Conservation (phyloP, 1,140 invertebrate species). For the Leptinotarsa undecemlineata region DNA sequence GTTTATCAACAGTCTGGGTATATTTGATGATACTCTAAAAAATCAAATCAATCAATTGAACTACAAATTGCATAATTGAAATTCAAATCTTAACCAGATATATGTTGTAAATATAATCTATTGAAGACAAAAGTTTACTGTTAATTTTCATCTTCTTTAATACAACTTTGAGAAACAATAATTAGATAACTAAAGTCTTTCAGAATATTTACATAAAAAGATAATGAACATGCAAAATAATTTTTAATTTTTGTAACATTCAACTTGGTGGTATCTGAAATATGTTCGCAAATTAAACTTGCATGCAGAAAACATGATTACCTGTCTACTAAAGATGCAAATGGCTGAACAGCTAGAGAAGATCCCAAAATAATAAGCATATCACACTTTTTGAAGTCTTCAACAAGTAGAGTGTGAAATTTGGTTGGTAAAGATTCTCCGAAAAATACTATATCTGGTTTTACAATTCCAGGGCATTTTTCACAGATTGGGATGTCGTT, state of each 20-base stretch:
- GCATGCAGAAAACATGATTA: slow-evolving; percentile 50
- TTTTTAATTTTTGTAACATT: no score
- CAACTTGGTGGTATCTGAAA: no score
- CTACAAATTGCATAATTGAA: no score
- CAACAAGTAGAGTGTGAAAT: slow-evolving; percentile 68
- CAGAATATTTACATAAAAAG: not conserved
- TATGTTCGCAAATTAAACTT: no score
- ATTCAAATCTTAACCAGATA: no score
- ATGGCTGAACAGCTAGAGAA: slow-evolving; percentile 91
- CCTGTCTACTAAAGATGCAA: slow-evolving; percentile 86
- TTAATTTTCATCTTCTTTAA: no score
- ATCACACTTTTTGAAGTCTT: slow-evolving; percentile 87
- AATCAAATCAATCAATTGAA: slow-evolving; percentile 11
- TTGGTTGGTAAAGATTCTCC: slow-evolving; percentile 82
- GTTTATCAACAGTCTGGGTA: slow-evolving; percentile 84
- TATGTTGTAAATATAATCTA: no score
- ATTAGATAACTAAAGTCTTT: not conserved
- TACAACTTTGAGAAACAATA: not conserved
- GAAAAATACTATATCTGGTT: slow-evolving; percentile 95
- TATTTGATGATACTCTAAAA: slow-evolving; percentile 69
- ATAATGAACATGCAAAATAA: no score
- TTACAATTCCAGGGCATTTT: slow-evolving; percentile 73
- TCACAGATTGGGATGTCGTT: slow-evolving; percentile 77
- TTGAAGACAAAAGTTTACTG: no score
- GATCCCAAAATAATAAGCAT: slow-evolving; percentile 94